Percentiles rank a stretch among this genome's conserved stretches.
phyloP scores from a whole-genome alignment of 2,113 vertebrate species.

The Parotia lawesii region DNA sequence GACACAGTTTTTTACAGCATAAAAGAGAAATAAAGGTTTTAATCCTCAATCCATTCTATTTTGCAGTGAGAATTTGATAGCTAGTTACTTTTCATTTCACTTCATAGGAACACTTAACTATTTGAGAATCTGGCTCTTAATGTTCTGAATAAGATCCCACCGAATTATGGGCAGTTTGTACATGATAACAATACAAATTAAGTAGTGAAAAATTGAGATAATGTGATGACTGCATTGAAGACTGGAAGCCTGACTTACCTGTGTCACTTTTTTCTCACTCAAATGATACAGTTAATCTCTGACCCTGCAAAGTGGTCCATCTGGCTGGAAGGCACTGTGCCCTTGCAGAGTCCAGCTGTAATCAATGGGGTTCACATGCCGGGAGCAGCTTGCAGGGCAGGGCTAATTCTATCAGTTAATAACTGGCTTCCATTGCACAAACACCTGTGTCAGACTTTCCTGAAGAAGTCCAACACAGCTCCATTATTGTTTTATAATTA shows the following conservation, averaged over 20 bases:
- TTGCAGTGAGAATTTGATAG: not conserved
- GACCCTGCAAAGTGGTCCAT: not conserved
- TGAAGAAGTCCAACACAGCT: not conserved
- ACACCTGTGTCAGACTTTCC: slow-evolving; percentile 10
- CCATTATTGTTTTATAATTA: not conserved
- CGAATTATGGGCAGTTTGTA: not conserved
- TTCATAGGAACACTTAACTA: not conserved
- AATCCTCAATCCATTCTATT: not conserved
- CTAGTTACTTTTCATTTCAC: not conserved
- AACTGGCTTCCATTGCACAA: not conserved
- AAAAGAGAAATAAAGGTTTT: not conserved
- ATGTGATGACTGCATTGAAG: not conserved
- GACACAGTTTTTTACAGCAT: not conserved
- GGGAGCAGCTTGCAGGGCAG: not conserved
- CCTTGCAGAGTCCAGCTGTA: not conserved
- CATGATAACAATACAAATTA: not conserved
- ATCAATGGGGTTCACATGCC: not conserved
- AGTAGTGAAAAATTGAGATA: not conserved
- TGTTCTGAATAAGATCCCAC: not conserved
- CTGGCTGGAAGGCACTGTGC: not conserved
- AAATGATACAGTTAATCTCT: not conserved
- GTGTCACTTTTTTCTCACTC: not conserved
- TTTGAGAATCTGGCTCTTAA: not conserved
- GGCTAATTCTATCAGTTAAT: slow-evolving; percentile 3
- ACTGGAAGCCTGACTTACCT: not conserved